Conservation (phyloP, 1,140 invertebrate genomes). For the Drosophila dunni region DNA sequence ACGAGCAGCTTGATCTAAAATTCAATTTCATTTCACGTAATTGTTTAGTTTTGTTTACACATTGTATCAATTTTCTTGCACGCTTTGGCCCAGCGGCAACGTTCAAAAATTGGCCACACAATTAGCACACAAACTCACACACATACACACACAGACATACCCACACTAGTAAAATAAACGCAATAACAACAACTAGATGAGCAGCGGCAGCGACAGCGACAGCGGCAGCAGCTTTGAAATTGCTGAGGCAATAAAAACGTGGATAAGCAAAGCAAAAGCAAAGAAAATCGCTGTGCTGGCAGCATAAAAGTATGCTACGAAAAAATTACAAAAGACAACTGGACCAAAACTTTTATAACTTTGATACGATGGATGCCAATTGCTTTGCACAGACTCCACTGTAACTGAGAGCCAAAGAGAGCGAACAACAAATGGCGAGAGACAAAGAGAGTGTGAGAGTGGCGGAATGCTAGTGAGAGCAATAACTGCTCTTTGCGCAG, state of each 20-base stretch:
- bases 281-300: constrained; percentile 35
- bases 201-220: constrained; percentile 12
- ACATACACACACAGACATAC: constrained; percentile 3
- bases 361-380: constrained; percentile 56
- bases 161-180: constrained; percentile 9
- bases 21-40: constrained; percentile 58
- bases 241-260: constrained; percentile 39
- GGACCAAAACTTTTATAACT: constrained; percentile 68
- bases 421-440: neutral
- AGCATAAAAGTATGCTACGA: constrained; percentile 69
- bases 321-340: constrained; percentile 72
- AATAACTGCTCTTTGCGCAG: constrained; percentile 64
- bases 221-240: constrained; percentile 39
- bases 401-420: constrained; percentile 20
- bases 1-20: constrained; percentile 21
- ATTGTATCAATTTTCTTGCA: constrained; percentile 64
- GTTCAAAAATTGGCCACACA: constrained; percentile 50
- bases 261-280: constrained; percentile 5
- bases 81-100: constrained; percentile 17
- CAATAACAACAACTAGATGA: constrained; percentile 42
- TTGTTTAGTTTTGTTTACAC: constrained; percentile 64
- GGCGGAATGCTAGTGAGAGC: constrained; percentile 1
- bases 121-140: constrained; percentile 40
- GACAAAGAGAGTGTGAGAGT: constrained; percentile 11
- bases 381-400: constrained; percentile 77